A percentile compares a stretch with the other conserved stretches of the same genome.
Evolutionary conservation across 2,888 invertebrate genomes (phyloP).

Genomic region (Agriopis marginaria): DNA sequence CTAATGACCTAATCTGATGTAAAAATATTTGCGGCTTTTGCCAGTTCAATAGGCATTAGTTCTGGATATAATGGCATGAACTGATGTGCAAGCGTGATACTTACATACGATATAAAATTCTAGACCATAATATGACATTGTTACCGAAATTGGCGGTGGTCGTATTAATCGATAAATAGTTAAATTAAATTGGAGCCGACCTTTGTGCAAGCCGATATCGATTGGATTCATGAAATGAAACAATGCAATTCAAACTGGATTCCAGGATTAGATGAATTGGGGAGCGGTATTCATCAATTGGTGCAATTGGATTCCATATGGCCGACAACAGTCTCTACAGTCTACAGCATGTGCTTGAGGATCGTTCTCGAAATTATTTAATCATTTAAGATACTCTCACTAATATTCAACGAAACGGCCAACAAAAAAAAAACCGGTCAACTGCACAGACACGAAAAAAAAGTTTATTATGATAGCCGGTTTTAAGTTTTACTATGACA

Average conservation of each 20-base stretch:
- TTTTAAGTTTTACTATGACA: too few relatives aligned
- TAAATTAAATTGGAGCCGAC: constrained; percentile 35
- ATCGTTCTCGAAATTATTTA: background rate
- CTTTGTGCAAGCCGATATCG: constrained; percentile 33
- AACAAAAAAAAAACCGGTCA: too few relatives aligned
- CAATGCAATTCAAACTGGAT: constrained; percentile 46
- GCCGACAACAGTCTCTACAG: background rate
- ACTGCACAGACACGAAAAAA: too few relatives aligned
- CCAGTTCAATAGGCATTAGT: too few relatives aligned
- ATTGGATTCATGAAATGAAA: constrained; percentile 41
- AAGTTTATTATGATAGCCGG: too few relatives aligned
- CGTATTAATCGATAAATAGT: constrained; percentile 36
- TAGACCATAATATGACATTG: constrained; percentile 22
- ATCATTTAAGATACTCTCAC: background rate
- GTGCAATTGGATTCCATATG: constrained; percentile 26
- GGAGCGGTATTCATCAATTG: constrained; percentile 34
- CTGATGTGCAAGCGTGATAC: too few relatives aligned
- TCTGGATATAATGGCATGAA: too few relatives aligned
- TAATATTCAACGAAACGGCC: too few relatives aligned
- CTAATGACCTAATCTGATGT: too few relatives aligned
- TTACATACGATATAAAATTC: background rate
- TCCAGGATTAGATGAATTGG: constrained; percentile 46
- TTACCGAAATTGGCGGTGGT: constrained; percentile 27
- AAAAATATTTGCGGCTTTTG: too few relatives aligned
- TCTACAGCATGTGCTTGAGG: background rate